A percentile compares a stretch with the other conserved stretches of the same genome.
Conservation (phyloP, 1,140 invertebrate genomes). For the Neodiprion virginianus region DNA sequence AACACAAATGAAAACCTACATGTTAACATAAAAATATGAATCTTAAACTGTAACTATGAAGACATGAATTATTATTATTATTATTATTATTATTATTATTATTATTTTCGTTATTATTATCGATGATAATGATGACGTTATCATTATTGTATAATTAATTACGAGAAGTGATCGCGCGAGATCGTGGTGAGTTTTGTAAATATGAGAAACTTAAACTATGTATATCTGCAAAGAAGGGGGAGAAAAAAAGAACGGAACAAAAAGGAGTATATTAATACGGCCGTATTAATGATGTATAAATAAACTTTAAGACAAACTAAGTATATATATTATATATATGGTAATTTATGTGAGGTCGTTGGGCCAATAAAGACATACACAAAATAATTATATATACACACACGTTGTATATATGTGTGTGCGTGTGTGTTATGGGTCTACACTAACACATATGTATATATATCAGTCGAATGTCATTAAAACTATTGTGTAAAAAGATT, state of each 20-base stretch:
- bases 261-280: neutral
- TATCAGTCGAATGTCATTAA: constrained; percentile 5
- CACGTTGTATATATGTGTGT: constrained; percentile 5
- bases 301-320: neutral
- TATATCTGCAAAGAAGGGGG: neutral
- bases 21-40: neutral
- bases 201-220: constrained; percentile 1
- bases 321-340: neutral
- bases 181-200: neutral
- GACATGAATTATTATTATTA: neutral
- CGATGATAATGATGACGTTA: too few relatives aligned
- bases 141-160: neutral
- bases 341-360: constrained; percentile 5
- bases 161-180: neutral
- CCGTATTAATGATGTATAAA: constrained; percentile 1
- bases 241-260: neutral
- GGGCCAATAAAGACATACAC: neutral
- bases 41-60: neutral
- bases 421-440: neutral
- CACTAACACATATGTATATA: constrained; percentile 6
- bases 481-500: constrained; percentile 6
- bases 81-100: too few relatives aligned
- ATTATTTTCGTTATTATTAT: too few relatives aligned
- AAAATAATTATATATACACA: neutral
- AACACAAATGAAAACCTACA: neutral